Base-by-base conservation (phyloP, 2,888 invertebrate genomes). In the Branchipolynoe longqiensis region DNA sequence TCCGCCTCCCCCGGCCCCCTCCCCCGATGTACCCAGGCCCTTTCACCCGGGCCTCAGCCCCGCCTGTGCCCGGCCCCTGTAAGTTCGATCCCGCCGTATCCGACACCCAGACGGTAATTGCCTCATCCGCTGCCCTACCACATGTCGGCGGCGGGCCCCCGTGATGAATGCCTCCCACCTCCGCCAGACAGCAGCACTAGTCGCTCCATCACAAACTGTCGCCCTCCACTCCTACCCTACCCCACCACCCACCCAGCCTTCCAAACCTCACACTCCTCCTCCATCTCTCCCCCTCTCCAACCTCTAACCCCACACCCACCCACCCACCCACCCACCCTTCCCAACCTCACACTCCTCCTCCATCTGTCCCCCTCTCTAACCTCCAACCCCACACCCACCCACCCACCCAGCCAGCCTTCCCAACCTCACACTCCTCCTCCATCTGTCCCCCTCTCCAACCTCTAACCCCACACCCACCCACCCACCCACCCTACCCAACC, bases 81-180 rank as follows among this genome's bases (percentile, higher is more conserved):
- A 56, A 25, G 56, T 8, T 25, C 4, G n/a, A 8, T 25, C n/a
- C 58, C 4, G 4, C 58, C 25, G 58, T 58, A n/a, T 8, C n/a
- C 58, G 14, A 58, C 58, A 58, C 25, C 58, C 14, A 25, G n/a
- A 4, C 14, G 58, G 58, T 58, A n/a, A 58, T 58, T 58, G 58
- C 58, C 58, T 58, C 58, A 58, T 58, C 58, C 25, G 58, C 14
- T 58, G 58, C 58, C 25, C 58, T n/a, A 58, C 14, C 58, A 58
- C 8, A 58, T 58, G 58, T 58, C 58, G 58, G 58, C 58, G 25
- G 58, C 25, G n/a, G n/a, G 58, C n/a, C 58, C 58, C n/a, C 25
- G 14, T 58, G 58, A 58, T 58, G 58, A 58, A 58, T 58, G 25
- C 4, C 4, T 25, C 14, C 4, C 8, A 25, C 58, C 58, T 6